Base-by-base conservation (phyloP, 1,140 invertebrate species). In the Planococcus citri region DNA sequence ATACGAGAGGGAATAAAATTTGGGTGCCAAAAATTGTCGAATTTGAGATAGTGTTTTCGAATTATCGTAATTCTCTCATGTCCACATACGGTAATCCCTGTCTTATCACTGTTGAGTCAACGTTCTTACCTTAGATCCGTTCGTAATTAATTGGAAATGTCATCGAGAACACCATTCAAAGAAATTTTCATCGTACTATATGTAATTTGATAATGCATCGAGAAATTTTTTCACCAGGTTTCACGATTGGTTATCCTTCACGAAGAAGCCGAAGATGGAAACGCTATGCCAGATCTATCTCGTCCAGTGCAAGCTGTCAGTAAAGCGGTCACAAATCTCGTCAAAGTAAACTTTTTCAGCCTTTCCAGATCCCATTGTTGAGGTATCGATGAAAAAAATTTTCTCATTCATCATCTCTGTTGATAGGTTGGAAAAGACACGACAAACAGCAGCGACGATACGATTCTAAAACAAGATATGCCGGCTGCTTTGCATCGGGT, bases 251-350 rank as follows among this genome's bases (percentile, higher is more conserved):
- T 99, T 21, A 98, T 99, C 75, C 85, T 99, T 70, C 96, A 99
- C 80, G 95, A 99, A 86, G 97, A 99, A 83, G 96, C 95, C 38
- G 96, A 99, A 88, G 96, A 99, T 98, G 96, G 97, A 78, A 98
- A 98, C 81, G 95, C 95, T 1, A 99, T 99, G 96, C 97, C 97
- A 64, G 95, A 99, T 81, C 84, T 99, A 80, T 91, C 92, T 75
- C 85, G 89, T 76, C 96, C 97, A 57, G 95, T 99, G 72, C 88
- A 92, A 78, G 93, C 91, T 64, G 97, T 99, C 75, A 96, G 94
- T 76, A 85, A 87, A 78, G 97, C 97, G 64, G 97, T 99, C 74
- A 91, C 94, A 75, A 99, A 99, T 82, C 85, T 99, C 70, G 91
- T 98, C 74, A 95, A 95, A 84, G 94, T 93, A 80, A 78, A 76